phyloP scores from a whole-genome alignment of 2,888 invertebrate genomes.

The Xylocampa areola region DNA sequence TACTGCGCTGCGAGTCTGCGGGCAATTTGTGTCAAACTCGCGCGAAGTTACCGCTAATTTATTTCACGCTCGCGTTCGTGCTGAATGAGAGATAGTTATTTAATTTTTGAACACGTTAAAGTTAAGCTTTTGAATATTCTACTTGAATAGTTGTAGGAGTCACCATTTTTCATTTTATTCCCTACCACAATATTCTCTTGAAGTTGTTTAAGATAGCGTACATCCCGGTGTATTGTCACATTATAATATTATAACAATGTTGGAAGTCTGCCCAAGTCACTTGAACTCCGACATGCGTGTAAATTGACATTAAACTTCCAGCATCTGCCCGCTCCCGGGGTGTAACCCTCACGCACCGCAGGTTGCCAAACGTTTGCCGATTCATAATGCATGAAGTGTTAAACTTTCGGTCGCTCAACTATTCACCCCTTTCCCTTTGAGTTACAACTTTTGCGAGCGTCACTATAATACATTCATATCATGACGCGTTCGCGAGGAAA shows the following conservation, averaged over 20 bases:
- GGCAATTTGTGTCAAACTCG: conserved; percentile 62
- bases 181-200: not conserved
- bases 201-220: conserved; percentile 1
- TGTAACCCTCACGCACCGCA: conserved; percentile 43
- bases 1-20: conserved; percentile 12
- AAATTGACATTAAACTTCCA: conserved; percentile 61
- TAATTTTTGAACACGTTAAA: conserved; percentile 60
- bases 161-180: conserved; percentile 28
- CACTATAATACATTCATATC: conserved; percentile 60
- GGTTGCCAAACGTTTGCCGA: conserved; percentile 59
- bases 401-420: conserved; percentile 54
- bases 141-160: conserved; percentile 11
- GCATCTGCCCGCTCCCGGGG: conserved; percentile 26
- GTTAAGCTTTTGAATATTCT: conserved; percentile 26
- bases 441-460: conserved; percentile 45
- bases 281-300: conserved; percentile 56
- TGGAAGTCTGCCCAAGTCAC: conserved; percentile 50
- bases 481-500: conserved; percentile 28
- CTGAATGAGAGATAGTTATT: conserved; percentile 62
- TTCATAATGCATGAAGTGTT: conserved; percentile 64
- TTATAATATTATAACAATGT: conserved; percentile 59
- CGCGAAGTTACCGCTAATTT: conserved; percentile 62
- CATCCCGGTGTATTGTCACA: conserved; percentile 36
- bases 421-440: conserved; percentile 49
- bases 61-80: conserved; percentile 54